A percentile compares a stretch with the other conserved stretches of the same genome.
phyloP scores from a whole-genome alignment of 2,113 vertebrate species.

The Pituophis catenifer region DNA sequence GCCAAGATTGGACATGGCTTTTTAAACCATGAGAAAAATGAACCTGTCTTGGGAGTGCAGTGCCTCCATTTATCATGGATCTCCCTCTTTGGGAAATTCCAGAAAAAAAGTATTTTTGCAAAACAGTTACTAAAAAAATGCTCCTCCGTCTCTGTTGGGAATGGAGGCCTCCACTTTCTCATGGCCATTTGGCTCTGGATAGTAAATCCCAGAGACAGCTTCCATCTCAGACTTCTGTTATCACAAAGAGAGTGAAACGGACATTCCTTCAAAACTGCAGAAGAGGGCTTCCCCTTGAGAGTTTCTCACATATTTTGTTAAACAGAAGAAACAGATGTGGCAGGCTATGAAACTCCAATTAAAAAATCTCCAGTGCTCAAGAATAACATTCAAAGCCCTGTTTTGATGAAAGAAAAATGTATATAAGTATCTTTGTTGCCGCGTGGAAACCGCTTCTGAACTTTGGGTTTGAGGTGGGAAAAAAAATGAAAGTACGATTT shows the following conservation, averaged over 20 bases:
- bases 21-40: not conserved
- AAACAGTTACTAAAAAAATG: not conserved
- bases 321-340: not conserved
- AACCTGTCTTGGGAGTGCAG: not conserved
- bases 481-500: too few species aligned
- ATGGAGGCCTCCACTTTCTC: not conserved
- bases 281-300: not conserved
- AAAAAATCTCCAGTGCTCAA: not conserved
- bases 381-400: not conserved
- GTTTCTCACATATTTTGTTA: not conserved
- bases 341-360: not conserved
- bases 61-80: not conserved
- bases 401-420: too few species aligned
- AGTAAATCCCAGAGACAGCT: constrained; percentile 4
- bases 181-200: constrained; percentile 5
- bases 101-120: constrained; percentile 11
- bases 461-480: too few species aligned
- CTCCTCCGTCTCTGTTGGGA: not conserved
- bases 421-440: too few species aligned
- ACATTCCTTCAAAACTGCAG: not conserved
- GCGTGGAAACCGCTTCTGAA: too few species aligned
- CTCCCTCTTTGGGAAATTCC: not conserved
- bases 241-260: not conserved
- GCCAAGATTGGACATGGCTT: not conserved
- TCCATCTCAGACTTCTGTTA: not conserved